Conservation (phyloP, 2,797 vertebrate genomes). For the Chromis chromis region DNA sequence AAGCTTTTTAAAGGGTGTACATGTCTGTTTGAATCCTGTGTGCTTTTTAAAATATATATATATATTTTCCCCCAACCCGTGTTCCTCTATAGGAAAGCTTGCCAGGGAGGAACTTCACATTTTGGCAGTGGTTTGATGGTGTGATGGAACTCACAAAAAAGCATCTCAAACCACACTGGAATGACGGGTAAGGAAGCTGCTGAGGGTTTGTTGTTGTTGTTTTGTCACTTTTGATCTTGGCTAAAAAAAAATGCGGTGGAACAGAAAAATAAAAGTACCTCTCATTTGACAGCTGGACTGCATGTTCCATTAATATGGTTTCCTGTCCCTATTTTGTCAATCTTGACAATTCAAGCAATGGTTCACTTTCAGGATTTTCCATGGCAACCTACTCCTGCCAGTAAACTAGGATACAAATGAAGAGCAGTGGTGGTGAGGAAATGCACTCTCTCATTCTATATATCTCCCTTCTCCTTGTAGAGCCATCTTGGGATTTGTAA, state of each 20-base stretch:
- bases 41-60: not conserved
- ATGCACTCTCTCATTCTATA: not conserved
- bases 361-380: slow-evolving; percentile 40
- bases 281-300: slow-evolving; percentile 23
- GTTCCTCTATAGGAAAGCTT: slow-evolving; percentile 90
- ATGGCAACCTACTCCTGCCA: slow-evolving; percentile 41
- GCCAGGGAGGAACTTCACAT: slow-evolving; percentile 96
- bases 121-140: slow-evolving; percentile 99
- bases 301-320: slow-evolving; percentile 27
- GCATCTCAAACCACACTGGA: slow-evolving; percentile 95
- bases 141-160: slow-evolving; percentile 99
- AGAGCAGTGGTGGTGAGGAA: not conserved
- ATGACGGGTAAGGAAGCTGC: slow-evolving; percentile 89
- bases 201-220: not conserved
- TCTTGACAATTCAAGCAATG: slow-evolving; percentile 5
- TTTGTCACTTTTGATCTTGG: slow-evolving; percentile 18
- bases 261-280: slow-evolving; percentile 1
- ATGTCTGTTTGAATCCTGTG: not conserved
- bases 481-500: slow-evolving; percentile 96
- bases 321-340: slow-evolving; percentile 13
- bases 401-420: slow-evolving; percentile 13
- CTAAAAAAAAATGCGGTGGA: slow-evolving; percentile 54
- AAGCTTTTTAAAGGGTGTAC: slow-evolving; percentile 16
- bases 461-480: slow-evolving; percentile 71
- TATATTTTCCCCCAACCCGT: not conserved